Conservation (phyloP, 2,888 invertebrate species). For the Vesta saturnalis region DNA sequence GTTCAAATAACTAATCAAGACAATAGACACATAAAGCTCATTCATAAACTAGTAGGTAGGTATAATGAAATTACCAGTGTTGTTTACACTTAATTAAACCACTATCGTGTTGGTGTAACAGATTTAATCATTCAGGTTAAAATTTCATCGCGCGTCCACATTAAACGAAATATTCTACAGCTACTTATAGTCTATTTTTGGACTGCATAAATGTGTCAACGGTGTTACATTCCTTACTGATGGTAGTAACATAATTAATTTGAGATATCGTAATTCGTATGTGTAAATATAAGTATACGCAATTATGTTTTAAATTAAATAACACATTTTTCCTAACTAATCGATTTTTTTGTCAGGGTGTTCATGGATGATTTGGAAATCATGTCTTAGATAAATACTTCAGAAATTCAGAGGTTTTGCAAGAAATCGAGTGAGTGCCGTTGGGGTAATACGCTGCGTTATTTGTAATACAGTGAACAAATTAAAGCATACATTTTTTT, state of each 20-base stretch:
- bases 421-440: too few species aligned
- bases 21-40: too few species aligned
- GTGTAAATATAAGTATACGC: neutral
- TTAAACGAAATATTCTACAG: neutral
- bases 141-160: constrained; percentile 13
- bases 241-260: neutral
- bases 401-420: too few species aligned
- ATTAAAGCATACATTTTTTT: neutral
- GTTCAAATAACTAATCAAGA: too few species aligned
- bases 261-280: constrained; percentile 1
- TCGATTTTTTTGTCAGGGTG: too few species aligned
- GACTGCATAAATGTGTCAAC: constrained; percentile 16
- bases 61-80: too few species aligned
- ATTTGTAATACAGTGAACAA: too few species aligned
- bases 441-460: too few species aligned
- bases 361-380: too few species aligned
- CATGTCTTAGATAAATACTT: too few species aligned
- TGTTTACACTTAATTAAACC: neutral
- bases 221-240: neutral
- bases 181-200: constrained; percentile 17
- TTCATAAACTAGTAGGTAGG: too few species aligned
- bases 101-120: neutral
- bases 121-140: constrained; percentile 6
- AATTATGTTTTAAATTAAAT: neutral
- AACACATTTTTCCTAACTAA: too few species aligned